These are phyloP conservation scores for Diceros bicornis DNA, from an alignment of 2,797 vertebrate species.

Conservation along the genomic window DNA sequence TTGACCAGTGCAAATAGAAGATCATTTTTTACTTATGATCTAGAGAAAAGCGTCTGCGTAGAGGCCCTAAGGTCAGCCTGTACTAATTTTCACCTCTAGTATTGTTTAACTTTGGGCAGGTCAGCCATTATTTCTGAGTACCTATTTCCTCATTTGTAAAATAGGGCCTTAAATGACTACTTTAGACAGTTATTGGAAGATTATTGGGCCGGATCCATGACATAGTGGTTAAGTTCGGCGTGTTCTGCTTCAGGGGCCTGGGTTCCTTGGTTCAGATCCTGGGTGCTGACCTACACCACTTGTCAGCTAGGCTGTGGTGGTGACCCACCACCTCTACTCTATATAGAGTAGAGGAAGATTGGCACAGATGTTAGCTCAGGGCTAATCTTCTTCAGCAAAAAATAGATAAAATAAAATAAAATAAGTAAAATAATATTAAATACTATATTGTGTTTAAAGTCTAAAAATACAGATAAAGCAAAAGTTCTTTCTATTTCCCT, in stretches of 20 bases:
- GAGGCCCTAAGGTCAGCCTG: neutral
- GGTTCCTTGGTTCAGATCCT: no score
- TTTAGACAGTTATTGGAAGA: neutral
- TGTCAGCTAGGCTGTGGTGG: no score
- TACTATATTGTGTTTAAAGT: neutral
- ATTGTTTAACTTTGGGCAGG: neutral
- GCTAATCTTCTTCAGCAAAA: no score
- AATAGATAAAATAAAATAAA: no score
- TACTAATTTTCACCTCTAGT: neutral
- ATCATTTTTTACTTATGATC: neutral
- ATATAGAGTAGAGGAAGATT: no score
- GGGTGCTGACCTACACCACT: no score
- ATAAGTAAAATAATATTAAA: neutral
- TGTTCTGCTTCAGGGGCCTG: no score
- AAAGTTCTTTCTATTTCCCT: neutral
- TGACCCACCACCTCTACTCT: no score
- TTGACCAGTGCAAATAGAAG: neutral
- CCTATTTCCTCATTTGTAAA: no score
- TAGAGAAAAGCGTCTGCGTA: neutral
- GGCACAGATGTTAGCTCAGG: no score
- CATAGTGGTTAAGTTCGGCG: no score
- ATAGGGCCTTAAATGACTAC: neutral
- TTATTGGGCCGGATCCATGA: neutral
- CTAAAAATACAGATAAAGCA: neutral
- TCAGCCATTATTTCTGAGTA: neutral